Conservation (phyloP, 2,113 vertebrate species). For the Emberiza fucata region DNA sequence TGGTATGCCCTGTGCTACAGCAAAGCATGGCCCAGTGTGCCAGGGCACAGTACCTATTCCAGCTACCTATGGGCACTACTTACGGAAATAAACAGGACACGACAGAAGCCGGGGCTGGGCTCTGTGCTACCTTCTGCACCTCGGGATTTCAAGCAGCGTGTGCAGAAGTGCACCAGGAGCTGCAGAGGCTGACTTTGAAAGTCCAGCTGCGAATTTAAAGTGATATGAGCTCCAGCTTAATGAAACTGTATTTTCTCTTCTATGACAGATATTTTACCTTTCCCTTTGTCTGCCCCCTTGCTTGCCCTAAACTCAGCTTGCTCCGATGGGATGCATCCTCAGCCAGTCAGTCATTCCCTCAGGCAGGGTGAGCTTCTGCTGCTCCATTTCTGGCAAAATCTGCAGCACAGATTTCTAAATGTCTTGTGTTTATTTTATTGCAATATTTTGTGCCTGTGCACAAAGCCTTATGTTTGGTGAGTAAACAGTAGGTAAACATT, state of each 20-base stretch:
- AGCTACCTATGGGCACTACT: neutral
- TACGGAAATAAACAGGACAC: neutral
- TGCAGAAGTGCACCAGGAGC: neutral
- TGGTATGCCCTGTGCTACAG: neutral
- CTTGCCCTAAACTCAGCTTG: neutral
- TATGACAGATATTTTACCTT: neutral
- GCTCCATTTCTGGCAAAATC: conserved; percentile 56
- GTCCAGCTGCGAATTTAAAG: conserved; percentile 18
- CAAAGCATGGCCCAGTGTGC: neutral
- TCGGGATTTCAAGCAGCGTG: neutral
- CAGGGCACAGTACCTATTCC: neutral
- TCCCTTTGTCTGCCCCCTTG: conserved; percentile 15
- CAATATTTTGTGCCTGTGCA: conserved; percentile 36
- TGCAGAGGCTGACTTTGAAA: neutral
- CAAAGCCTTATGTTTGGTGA: conserved; percentile 60
- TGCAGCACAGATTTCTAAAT: conserved; percentile 62
- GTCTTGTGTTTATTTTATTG: conserved; percentile 49
- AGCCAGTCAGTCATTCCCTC: conserved; percentile 26
- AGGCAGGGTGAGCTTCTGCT: conserved; percentile 46
- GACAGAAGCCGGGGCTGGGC: neutral
- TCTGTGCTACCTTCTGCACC: neutral
- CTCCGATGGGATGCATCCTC: neutral
- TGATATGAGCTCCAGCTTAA: neutral
- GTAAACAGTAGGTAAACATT: conserved; percentile 52
- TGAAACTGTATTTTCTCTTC: conserved; percentile 14